Percentiles rank a stretch among this genome's conserved stretches.
These are phyloP conservation scores for Anableps anableps DNA, from an alignment of 2,797 vertebrate species.

Conservation along the genomic window DNA sequence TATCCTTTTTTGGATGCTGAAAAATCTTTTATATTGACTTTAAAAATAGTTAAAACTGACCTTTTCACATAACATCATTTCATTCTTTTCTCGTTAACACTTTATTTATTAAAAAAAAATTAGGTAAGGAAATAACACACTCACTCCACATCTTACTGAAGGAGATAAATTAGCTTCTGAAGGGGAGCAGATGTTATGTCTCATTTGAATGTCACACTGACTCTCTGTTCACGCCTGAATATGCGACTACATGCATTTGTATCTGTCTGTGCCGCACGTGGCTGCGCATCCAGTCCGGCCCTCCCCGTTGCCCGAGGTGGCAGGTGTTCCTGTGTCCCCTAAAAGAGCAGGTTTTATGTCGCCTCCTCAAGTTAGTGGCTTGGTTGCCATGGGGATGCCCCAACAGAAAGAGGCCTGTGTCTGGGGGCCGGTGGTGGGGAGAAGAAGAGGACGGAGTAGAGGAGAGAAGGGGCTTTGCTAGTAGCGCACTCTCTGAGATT, in stretches of 20 bases:
- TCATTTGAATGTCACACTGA: slow-evolving; percentile 69
- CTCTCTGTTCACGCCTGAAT: slow-evolving; percentile 45
- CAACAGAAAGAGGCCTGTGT: slow-evolving; percentile 88
- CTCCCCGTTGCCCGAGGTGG: slow-evolving; percentile 78
- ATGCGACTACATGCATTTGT: slow-evolving; percentile 58
- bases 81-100: background rate
- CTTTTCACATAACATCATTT: background rate
- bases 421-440: slow-evolving; percentile 81
- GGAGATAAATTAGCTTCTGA: slow-evolving; percentile 55
- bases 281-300: slow-evolving; percentile 62
- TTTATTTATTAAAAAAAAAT: slow-evolving; percentile 5
- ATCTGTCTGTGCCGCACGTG: slow-evolving; percentile 66
- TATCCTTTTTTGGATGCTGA: background rate
- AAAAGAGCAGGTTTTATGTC: slow-evolving; percentile 86
- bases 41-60: background rate
- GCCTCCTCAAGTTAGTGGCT: slow-evolving; percentile 85
- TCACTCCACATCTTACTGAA: slow-evolving; percentile 43
- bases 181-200: slow-evolving; percentile 71
- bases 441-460: slow-evolving; percentile 67
- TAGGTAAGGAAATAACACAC: slow-evolving; percentile 27
- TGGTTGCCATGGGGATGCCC: slow-evolving; percentile 83
- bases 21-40: background rate
- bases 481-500: slow-evolving; percentile 63
- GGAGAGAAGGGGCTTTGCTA: slow-evolving; percentile 68
- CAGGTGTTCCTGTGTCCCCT: slow-evolving; percentile 85